Evolutionary conservation across 2,113 vertebrate genomes (phyloP).

Genomic region (Anarhynchus alexandrinus): DNA sequence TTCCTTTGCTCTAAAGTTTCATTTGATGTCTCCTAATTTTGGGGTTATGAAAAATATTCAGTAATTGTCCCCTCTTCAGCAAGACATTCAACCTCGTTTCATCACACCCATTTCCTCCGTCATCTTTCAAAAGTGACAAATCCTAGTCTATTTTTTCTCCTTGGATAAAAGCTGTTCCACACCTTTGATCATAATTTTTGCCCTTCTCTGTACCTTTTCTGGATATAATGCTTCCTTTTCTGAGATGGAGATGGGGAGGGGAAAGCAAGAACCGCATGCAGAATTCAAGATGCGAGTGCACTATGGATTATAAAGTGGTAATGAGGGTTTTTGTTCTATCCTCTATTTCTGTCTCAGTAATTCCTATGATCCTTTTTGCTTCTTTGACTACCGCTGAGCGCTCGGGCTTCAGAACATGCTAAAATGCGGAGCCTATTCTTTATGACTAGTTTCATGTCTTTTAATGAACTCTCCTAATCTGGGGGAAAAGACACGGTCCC

Average conservation of each 20-base stretch:
- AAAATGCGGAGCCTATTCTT: not conserved
- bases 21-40: not conserved
- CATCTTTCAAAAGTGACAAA: conserved; percentile 23
- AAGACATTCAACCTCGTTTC: not conserved
- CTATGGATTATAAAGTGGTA: not conserved
- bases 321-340: conserved; percentile 17
- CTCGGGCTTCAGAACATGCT: not conserved
- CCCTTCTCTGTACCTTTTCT: not conserved
- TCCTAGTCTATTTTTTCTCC: not conserved
- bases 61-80: not conserved
- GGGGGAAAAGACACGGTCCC: not conserved
- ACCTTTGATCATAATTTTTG: conserved; percentile 35
- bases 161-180: conserved; percentile 18
- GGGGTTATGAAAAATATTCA: not conserved
- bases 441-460: not conserved
- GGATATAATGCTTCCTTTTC: not conserved
- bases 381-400: not conserved
- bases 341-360: conserved; percentile 30
- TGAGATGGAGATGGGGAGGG: not conserved
- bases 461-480: conserved; percentile 8
- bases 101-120: not conserved
- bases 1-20: not conserved
- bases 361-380: conserved; percentile 27
- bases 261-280: not conserved
- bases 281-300: not conserved